Base-by-base conservation (phyloP, 2,797 vertebrate species). In the Saxicola maurus region DNA sequence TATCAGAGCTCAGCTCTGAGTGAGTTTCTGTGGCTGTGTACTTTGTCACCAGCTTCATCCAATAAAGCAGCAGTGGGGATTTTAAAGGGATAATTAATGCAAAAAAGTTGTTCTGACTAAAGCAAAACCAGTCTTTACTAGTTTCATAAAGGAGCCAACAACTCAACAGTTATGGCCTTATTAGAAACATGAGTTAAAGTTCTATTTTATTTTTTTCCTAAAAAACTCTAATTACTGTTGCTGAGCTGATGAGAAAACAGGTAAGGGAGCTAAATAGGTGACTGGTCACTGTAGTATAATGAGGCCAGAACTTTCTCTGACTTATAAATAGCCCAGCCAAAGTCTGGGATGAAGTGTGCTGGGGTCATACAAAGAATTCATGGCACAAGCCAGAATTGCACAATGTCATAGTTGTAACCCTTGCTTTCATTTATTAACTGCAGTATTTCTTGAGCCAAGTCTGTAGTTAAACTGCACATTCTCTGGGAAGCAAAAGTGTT, bases 341-440 rank as follows among this genome's bases (percentile, higher is more conserved):
- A 87, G 35, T 71, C 88, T 80, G 40, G 23, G 53, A 71, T 91
- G 67, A 90, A 94, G 49, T 84, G 65, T 84, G 74, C 25, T 91
- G 57, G 78, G 90, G 91, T 91, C 91, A 79, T 31, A 21, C 42
- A 93, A 94, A 95, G 53, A 90, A 91, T 88, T 86, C 49, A 35
- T 37, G 65, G 67, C 48, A 53, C 65, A 91, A 51, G 73, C 61
- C 65, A 93, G 72, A 85, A 85, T 85, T 93, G 55, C 76, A 86
- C 66, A 94, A 78, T 66, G 37, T 86, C 4, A 7, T 68, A 90
- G 82, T 31, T 62, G 37, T 52, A 85, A 87, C 55, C 21, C 52
- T 90, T 75, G 48, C 68, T 52, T 93, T 72, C 72, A 72, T 89
- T 88, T 88, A 82, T 86, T 61, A 88, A 80, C 65, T 71, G 27